Evolutionary conservation across 1,140 invertebrate species (phyloP).

Genomic region (Drosophila kikkawai): DNA sequence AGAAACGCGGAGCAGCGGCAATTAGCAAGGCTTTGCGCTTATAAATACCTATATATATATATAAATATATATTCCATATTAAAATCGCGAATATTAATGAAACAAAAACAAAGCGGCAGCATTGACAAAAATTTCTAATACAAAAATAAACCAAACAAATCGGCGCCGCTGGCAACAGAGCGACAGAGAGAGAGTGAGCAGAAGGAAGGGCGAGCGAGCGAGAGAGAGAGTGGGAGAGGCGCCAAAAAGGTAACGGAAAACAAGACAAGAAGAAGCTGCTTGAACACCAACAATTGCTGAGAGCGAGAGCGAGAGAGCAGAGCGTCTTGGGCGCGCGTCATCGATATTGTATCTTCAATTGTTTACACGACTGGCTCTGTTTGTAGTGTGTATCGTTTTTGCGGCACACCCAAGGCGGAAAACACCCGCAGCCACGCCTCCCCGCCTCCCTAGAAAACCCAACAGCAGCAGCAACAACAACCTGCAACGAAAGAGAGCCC

Average conservation of each 20-base stretch:
- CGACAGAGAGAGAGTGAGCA: conserved; percentile 40
- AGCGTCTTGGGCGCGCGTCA: conserved; percentile 38
- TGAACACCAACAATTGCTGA: conserved; percentile 6
- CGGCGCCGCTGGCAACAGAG: conserved; percentile 67
- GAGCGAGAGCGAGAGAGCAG: conserved; percentile 13
- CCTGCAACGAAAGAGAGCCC: conserved; percentile 9
- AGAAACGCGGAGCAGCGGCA: conserved; percentile 6
- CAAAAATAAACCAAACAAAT: conserved; percentile 80
- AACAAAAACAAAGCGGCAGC: conserved; percentile 45
- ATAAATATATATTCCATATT: conserved; percentile 51
- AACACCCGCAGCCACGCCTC: conserved; percentile 10
- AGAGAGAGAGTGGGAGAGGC: conserved; percentile 29
- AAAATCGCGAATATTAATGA: conserved; percentile 71
- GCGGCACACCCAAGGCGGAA: conserved; percentile 42
- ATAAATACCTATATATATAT: conserved; percentile 13
- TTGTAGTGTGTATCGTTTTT: conserved; percentile 29
- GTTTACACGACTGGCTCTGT: conserved; percentile 34
- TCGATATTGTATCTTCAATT: conserved; percentile 42
- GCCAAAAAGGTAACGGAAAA: conserved; percentile 33
- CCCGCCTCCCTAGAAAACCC: neutral
- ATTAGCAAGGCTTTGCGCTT: conserved; percentile 37
- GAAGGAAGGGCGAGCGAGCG: conserved; percentile 3
- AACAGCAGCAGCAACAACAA: conserved; percentile 1
- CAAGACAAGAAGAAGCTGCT: conserved; percentile 16
- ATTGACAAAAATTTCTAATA: conserved; percentile 53